These are phyloP conservation scores for Formica exsecta DNA, from an alignment of 1,140 invertebrate genomes.

Conservation along the genomic window DNA sequence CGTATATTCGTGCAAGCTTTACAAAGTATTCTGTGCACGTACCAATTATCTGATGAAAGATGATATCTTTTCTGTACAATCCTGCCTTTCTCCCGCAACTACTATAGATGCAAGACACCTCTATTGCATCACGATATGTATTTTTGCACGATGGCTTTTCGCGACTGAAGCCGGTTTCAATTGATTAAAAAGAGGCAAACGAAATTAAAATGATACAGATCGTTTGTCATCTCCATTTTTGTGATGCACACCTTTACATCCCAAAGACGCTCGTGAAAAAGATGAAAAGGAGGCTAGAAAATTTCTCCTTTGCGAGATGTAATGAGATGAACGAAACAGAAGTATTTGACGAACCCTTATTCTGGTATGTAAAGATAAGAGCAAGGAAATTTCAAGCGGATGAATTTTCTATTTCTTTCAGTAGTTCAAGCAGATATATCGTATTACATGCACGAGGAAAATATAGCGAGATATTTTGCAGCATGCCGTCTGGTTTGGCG, in stretches of 20 bases:
- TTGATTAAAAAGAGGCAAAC: no score
- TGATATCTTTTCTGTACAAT: conserved; percentile 9
- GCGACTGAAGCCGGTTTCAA: no score
- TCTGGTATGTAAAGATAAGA: neutral
- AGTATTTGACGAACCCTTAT: neutral
- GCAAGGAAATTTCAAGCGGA: neutral
- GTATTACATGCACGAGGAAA: neutral
- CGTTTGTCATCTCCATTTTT: conserved; percentile 19
- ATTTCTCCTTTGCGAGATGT: neutral
- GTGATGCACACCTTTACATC: neutral
- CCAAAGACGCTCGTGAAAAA: neutral
- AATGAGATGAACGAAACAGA: neutral
- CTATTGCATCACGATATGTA: conserved; percentile 31
- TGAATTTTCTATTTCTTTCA: conserved; percentile 3
- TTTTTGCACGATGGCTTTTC: neutral
- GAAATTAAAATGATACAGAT: conserved; percentile 38
- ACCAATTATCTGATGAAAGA: conserved; percentile 11
- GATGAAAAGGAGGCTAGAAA: neutral
- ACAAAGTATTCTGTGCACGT: neutral
- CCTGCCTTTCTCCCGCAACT: neutral
- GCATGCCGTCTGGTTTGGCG: neutral
- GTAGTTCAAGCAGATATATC: neutral
- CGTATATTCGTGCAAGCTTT: neutral
- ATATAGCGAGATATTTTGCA: neutral
- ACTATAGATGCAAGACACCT: neutral